Evolutionary conservation across 2,113 vertebrate species (phyloP), one percentile per base, ranked within the genome.

Genomic region (Ploceus nigricollis): DNA sequence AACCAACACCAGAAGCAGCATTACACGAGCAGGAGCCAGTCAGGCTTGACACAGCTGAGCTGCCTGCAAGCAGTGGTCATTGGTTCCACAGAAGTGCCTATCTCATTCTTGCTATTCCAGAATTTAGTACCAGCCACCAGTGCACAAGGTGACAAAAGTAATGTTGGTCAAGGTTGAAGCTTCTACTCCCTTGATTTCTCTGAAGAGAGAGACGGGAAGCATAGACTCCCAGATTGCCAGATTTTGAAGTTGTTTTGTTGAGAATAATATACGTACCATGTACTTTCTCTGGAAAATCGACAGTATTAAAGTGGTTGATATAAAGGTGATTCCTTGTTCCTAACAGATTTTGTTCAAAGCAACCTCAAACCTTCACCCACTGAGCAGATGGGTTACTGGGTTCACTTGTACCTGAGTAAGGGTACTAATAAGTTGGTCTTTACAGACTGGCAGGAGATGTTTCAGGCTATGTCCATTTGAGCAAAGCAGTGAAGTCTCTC

Each of bases 201-300:
- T 78, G n/a, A 78, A 78, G 33, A 63, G 13, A 11, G 7, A 78
- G 35, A 39, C 10, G 42, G 16, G 19, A 39, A 87, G 44, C 31
- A 35, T 0, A 47, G 21, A 30, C 3, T 39, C 35, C 3, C 22
- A 30, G 56, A 50, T 0, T 39, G 50, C 0, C 22, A 45, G 17
- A 80, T 48, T 80, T 65, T 48, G 13, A 58, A 63, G 22, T 4
- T n/a, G 9, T 54, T 91, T 66, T 72, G 2, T 53, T 81, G 28
- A 69, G 40, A 76, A n/a, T 87, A 82, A 47, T 58, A 42, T 1
- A 35, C 5, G 7, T 10, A 8, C 5, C 22, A 13, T 7, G 8
- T 47, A 64, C 10, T 51, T 85, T 44, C 11, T 75, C 39, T 56
- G 24, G 37, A 72, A 82, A 93, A 75, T 6, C 0, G 0, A 42